Percentiles rank a stretch among this genome's conserved stretches.
Conservation (phyloP, 2,888 invertebrate genomes). For the Lasioglossum marginatum region DNA sequence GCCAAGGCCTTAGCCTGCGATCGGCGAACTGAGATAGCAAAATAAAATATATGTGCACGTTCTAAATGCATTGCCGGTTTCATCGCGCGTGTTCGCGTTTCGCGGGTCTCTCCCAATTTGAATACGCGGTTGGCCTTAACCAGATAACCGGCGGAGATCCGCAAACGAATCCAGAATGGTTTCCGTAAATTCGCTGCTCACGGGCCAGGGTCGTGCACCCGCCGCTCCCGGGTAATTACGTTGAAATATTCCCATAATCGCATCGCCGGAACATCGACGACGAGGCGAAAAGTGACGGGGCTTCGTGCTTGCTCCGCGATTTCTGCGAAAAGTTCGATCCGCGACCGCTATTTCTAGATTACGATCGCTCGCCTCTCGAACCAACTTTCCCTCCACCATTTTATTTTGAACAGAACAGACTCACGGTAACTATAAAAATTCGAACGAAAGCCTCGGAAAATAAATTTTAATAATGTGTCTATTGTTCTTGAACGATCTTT, state of each 20-base stretch:
- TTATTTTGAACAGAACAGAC: neutral
- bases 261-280: neutral
- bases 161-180: conserved; percentile 5
- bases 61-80: neutral
- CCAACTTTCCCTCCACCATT: neutral
- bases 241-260: conserved; percentile 25
- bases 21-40: neutral
- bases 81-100: neutral
- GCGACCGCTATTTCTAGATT: neutral
- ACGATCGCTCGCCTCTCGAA: neutral
- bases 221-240: conserved; percentile 9
- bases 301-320: neutral
- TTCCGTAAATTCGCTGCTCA: neutral
- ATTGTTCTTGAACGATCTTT: neutral
- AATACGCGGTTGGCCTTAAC: conserved; percentile 32
- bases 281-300: neutral
- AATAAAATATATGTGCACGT: neutral
- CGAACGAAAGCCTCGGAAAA: neutral
- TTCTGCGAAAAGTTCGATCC: conserved; percentile 7
- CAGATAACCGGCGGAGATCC: conserved; percentile 25
- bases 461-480: neutral
- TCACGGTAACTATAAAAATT: neutral
- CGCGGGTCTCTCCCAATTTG: conserved; percentile 11
- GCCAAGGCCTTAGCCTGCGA: neutral
- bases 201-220: conserved; percentile 6